Evolutionary conservation across 2,888 invertebrate species (phyloP), one percentile per base, ranked within the genome.

Genomic region (Ptilodon capucinus): DNA sequence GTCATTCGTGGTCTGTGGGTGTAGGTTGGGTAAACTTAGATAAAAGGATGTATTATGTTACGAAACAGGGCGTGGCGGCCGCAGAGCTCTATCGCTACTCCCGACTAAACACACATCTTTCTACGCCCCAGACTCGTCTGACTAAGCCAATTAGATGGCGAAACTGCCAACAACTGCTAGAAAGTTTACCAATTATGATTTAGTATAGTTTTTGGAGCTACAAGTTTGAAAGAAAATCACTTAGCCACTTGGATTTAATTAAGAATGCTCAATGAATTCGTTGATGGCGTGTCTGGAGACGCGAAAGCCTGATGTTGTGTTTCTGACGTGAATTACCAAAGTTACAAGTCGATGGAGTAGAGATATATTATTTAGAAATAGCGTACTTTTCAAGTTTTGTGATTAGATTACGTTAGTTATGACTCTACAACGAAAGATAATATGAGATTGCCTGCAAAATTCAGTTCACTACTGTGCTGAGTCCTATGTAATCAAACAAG

Each of bases 1-100:
- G 11, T 17, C 11, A 11, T 35, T 35, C 17, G 11, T 35, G 14
- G 5, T 16, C 11, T 13, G 21, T 39, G 39, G 39, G 39, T 39
- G 21, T 21, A 21, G 39, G 39, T 21, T 39, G 39, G 21, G 39
- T 39, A 39, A 39, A 21, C 21, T 39, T 13, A n/a, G 11, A 21
- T 39, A 39, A 39, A 39, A 21, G 39, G 19, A 39, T n/a, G 39
- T 39, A 39, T 39, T 39, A 13, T 21, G 21, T 21, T 21, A 39
- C 21, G 39, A 21, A 39, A 19, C 21, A 21, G 21, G 39, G 21
- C 39, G 39, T 19, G 39, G 39, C 13, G 19, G n/a, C 13, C 2
- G 39, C 13, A 21, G 5, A 39, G 39, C 21, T 13, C 11, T 2
- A 2, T 18, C 19, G 21, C 39, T 21, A 13, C 14, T 35, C 19